Evolutionary conservation across 2,113 vertebrate species (phyloP).

Genomic region (zebrafish (Danio rerio)): DNA sequence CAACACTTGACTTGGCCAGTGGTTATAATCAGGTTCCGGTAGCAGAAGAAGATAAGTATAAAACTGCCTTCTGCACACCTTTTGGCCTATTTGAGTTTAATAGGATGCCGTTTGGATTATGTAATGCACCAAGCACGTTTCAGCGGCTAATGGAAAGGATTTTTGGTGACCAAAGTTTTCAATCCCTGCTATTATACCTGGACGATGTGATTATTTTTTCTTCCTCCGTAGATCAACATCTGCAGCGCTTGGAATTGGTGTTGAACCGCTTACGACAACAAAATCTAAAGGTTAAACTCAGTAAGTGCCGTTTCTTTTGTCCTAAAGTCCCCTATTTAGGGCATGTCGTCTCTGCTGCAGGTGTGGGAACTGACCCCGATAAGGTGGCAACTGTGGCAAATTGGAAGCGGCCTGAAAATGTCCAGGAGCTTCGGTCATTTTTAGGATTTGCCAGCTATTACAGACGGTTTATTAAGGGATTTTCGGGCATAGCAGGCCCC

Average conservation of each 20-base stretch:
- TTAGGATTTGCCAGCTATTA: background rate
- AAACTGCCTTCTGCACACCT: background rate
- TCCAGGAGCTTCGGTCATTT: background rate
- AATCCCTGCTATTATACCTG: background rate
- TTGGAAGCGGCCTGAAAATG: background rate
- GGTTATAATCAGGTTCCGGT: background rate
- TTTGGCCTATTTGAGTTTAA: background rate
- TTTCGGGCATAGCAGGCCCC: background rate
- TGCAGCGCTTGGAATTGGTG: background rate
- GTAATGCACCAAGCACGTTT: background rate
- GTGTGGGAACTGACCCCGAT: background rate
- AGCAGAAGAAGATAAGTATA: background rate
- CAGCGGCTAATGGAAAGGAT: background rate
- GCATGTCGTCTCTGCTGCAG: background rate
- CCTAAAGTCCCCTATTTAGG: background rate
- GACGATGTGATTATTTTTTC: conserved; percentile 1
- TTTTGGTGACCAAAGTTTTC: background rate
- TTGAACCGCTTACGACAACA: background rate
- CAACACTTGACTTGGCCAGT: background rate
- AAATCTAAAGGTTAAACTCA: background rate
- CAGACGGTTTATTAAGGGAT: background rate
- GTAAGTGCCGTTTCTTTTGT: background rate
- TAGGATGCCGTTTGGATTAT: background rate
- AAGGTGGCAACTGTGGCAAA: background rate
- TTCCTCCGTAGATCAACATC: background rate